Conservation (phyloP, 2,797 vertebrate species). For the Chloroceryle amazona region DNA sequence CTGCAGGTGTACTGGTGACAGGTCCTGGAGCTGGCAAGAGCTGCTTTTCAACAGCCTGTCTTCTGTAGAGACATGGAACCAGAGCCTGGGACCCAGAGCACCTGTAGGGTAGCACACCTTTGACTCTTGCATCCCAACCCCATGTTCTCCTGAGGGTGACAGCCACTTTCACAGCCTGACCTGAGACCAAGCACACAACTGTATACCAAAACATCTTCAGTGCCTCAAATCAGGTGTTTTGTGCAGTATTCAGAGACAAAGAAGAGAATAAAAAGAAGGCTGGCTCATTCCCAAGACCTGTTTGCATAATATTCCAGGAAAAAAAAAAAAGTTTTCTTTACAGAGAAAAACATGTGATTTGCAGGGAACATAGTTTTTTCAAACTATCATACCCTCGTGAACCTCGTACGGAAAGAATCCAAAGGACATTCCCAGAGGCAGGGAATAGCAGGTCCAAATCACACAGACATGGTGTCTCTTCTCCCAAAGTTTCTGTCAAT, state of each 20-base stretch:
- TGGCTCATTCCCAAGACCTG: neutral
- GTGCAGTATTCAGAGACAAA: neutral
- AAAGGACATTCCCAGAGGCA: neutral
- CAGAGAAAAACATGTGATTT: neutral
- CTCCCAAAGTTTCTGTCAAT: neutral
- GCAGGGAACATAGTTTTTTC: neutral
- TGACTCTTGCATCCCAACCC: neutral
- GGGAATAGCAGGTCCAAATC: neutral
- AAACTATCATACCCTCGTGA: neutral
- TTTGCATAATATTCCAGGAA: neutral
- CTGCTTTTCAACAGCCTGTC: neutral
- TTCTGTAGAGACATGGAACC: neutral
- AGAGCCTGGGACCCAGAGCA: neutral
- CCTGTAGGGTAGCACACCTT: neutral
- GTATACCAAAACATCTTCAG: neutral
- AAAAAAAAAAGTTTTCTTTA: neutral
- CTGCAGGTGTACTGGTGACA: neutral
- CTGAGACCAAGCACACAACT: neutral
- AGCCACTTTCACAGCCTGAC: neutral
- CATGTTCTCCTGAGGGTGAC: neutral
- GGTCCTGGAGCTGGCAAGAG: neutral
- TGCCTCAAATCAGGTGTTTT: neutral
- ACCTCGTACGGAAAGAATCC: neutral
- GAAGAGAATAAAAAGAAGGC: neutral
- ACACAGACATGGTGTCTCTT: neutral